These are phyloP conservation scores for Trichogramma dendrolimi DNA, from an alignment of 2,888 invertebrate species.

Conservation along the genomic window DNA sequence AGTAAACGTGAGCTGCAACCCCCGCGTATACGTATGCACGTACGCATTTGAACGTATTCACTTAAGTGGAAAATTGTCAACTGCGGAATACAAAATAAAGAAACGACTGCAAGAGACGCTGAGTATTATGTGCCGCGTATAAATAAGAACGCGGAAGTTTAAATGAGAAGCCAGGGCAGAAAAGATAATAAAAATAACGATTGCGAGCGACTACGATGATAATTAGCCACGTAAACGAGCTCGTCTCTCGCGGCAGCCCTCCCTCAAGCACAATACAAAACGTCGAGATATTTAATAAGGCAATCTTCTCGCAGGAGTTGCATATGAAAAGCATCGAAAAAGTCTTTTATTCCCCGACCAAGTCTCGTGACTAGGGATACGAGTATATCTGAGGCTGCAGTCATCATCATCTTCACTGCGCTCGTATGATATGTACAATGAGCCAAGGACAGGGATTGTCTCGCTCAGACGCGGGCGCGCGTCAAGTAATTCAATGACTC, in stretches of 20 bases:
- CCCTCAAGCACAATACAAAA: background rate
- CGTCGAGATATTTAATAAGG: background rate
- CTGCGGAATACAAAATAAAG: background rate
- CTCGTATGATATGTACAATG: too few relatives aligned
- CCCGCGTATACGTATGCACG: background rate
- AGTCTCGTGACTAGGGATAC: background rate
- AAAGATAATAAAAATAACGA: slow-evolving; percentile 20
- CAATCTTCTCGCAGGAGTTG: slow-evolving; percentile 17
- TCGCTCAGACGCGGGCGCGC: too few relatives aligned
- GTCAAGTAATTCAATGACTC: too few relatives aligned
- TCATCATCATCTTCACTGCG: too few relatives aligned
- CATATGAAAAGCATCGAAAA: background rate
- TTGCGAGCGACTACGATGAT: slow-evolving; percentile 8
- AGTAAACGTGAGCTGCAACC: too few relatives aligned
- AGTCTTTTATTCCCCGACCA: background rate
- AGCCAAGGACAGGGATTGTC: too few relatives aligned
- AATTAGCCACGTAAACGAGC: slow-evolving; percentile 10
- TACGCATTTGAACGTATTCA: background rate
- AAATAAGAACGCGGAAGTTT: too few relatives aligned
- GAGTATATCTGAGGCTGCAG: too few relatives aligned
- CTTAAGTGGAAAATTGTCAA: slow-evolving; percentile 16
- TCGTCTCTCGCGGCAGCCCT: background rate
- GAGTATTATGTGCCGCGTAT: too few relatives aligned
- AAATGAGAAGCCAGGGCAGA: too few relatives aligned
- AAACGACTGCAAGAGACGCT: background rate